phyloP scores from a whole-genome alignment of 30 jellyfish, hydroid and myxozoan species.

The Hydra vulgaris region DNA sequence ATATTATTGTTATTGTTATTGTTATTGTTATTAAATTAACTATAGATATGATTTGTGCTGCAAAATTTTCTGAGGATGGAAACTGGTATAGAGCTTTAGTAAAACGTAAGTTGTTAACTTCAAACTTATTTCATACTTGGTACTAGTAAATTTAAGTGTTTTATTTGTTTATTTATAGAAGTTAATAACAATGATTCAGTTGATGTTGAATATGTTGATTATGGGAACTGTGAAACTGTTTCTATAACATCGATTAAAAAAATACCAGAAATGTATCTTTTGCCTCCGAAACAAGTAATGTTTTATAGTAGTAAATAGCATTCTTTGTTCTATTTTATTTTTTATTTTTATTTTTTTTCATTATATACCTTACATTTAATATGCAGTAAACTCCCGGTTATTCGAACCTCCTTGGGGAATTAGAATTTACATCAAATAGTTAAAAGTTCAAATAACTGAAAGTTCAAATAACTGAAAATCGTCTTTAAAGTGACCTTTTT shows the following conservation, averaged over 20 bases:
- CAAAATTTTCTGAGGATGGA: slow-evolving; percentile 64
- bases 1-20: no score
- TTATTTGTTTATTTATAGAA: no score
- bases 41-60: slow-evolving; percentile 84
- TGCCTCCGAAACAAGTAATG: slow-evolving; percentile 61
- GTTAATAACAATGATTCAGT: slow-evolving; percentile 53
- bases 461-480: no score
- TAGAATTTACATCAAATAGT: no score
- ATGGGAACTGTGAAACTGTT: slow-evolving; percentile 68
- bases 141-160: no score
- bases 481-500: no score
- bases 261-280: slow-evolving; percentile 58
- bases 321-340: background rate
- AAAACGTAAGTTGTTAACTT: slow-evolving; percentile 39
- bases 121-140: background rate
- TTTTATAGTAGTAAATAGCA: background rate
- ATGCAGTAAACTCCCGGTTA: no score
- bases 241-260: slow-evolving; percentile 36
- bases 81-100: slow-evolving; percentile 85
- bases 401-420: no score
- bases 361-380: background rate
- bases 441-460: no score
- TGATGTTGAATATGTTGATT: slow-evolving; percentile 69
- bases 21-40: no score
- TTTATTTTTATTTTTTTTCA: background rate